Conservation (phyloP, 2,797 vertebrate species). For the Sebastes vulpes region DNA sequence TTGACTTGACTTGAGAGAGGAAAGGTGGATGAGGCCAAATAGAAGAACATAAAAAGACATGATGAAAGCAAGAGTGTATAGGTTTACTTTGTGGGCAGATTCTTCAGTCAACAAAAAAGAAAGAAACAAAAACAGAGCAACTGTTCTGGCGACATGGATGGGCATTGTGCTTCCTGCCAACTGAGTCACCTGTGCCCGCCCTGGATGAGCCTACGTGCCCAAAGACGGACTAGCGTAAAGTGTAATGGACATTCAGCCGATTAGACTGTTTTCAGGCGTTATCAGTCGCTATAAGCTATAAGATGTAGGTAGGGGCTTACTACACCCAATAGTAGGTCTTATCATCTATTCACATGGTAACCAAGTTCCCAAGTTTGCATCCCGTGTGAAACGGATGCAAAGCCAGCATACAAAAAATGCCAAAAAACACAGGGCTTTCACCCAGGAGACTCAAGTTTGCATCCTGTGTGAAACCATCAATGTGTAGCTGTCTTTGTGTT, state of each 20-base stretch:
- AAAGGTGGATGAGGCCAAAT: neutral
- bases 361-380: too few species aligned
- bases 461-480: too few species aligned
- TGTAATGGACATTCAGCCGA: neutral
- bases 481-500: too few species aligned
- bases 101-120: neutral
- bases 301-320: too few species aligned
- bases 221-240: neutral
- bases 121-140: neutral
- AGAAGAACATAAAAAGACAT: neutral
- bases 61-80: neutral
- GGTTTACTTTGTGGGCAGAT: neutral
- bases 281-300: too few species aligned
- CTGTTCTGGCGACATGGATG: neutral
- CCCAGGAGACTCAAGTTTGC: too few species aligned
- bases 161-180: neutral
- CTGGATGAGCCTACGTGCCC: neutral
- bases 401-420: too few species aligned
- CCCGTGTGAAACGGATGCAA: too few species aligned
- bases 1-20: neutral
- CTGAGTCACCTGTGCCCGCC: neutral
- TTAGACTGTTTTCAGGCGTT: too few species aligned
- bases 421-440: too few species aligned
- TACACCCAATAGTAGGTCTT: too few species aligned
- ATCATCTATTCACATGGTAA: too few species aligned